Evolutionary conservation across 2,888 invertebrate genomes (phyloP).

Genomic region (Blastobasis adustella): DNA sequence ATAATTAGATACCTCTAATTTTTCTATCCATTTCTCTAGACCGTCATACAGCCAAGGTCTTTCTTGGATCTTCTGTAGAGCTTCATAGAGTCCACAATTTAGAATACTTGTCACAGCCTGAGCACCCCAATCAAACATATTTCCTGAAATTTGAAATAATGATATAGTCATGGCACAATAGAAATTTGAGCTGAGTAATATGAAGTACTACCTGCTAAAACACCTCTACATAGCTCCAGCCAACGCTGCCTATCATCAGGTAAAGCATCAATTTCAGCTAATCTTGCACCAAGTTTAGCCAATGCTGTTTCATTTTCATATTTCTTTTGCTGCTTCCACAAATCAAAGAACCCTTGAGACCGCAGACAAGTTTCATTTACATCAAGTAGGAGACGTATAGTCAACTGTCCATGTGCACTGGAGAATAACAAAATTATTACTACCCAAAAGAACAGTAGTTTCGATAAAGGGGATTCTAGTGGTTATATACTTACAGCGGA

Average conservation of each 20-base stretch:
- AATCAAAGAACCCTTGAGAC: slow-evolving; percentile 94
- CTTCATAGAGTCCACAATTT: slow-evolving; percentile 91
- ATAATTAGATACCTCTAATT: slow-evolving; percentile 70
- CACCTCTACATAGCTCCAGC: slow-evolving; percentile 78
- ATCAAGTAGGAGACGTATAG: slow-evolving; percentile 92
- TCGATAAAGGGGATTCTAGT: not conserved
- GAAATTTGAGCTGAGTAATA: not conserved
- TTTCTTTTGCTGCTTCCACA: slow-evolving; percentile 89
- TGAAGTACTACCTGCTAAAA: slow-evolving; percentile 72
- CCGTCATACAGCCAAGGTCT: slow-evolving; percentile 95
- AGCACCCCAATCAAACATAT: slow-evolving; percentile 99
- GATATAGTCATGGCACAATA: not conserved
- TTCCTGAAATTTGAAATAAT: slow-evolving; percentile 75
- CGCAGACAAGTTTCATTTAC: slow-evolving; percentile 93
- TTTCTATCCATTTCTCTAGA: slow-evolving; percentile 87
- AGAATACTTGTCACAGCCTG: slow-evolving; percentile 90
- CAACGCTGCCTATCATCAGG: slow-evolving; percentile 73
- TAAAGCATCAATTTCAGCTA: slow-evolving; percentile 82
- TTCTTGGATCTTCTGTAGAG: slow-evolving; percentile 86
- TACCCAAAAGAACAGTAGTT: slow-evolving; percentile 1
- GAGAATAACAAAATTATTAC: slow-evolving; percentile 23
- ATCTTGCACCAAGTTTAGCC: slow-evolving; percentile 77
- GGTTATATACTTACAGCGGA: slow-evolving; percentile 81
- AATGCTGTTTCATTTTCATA: slow-evolving; percentile 90
- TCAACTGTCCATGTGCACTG: slow-evolving; percentile 86